Base-by-base conservation (phyloP, 2,113 vertebrate species). In the Nettapus auritus region DNA sequence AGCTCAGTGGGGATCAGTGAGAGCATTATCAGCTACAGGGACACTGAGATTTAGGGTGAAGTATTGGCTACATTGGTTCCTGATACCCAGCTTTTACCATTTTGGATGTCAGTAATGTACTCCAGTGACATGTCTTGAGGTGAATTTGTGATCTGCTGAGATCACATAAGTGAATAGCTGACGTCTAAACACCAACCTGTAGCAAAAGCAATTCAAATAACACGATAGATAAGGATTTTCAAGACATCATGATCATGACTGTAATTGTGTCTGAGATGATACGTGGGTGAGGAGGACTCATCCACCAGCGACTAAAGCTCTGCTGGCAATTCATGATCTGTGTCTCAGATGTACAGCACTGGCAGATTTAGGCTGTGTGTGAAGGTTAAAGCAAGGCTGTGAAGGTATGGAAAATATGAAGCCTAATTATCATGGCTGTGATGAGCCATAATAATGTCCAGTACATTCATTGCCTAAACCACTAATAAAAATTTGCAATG, bases 51-150 rank as follows among this genome's bases (percentile, higher is more conserved):
- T 81, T 17, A 86, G n/a, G 63, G 22, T 4, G 12, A 50, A 46
- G 10, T 14, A 3, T 17, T 1, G 1, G 8, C 23, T 46, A 2
- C 16, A 1, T 12, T 62, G 66, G 50, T 29, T 82, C 75, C 63
- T 46, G 44, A 4, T 31, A 25, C 8, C 36, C 69, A 52, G 40
- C 31, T 9, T 53, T 69, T 57, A 29, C 9, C 36, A 26, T 40
- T n/a, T 31, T 48, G 12, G 28, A 53, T 4, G 13, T 34, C 55
- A 53, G 1, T 20, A 53, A 55, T 38, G 64, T 42, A 25, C 73
- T 19, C 15, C 63, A 76, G 67, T 69, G 84, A 78, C 25, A 55
- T 0, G 0, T 7, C 31, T 4, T 2, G 13, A 64, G 57, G 8
- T 31, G n/a, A 60, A 46, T 0, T 1, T 63, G 53, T 33, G 77